Evolutionary conservation across 2,797 vertebrate species (phyloP).

Genomic region (Tragopan temminckii): DNA sequence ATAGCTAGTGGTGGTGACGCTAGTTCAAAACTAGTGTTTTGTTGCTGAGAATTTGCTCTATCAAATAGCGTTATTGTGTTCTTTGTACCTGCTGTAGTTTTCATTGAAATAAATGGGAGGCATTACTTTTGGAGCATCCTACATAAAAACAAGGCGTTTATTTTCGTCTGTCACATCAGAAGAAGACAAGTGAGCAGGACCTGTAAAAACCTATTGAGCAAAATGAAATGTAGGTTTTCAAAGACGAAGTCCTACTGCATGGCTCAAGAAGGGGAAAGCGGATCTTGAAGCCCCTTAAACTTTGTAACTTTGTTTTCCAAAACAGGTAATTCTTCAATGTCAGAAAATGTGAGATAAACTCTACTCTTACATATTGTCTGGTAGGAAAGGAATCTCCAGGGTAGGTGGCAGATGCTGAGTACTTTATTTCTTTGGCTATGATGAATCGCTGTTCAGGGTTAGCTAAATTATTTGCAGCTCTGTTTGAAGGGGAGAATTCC

Average conservation of each 20-base stretch:
- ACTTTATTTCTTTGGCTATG: constrained; percentile 38
- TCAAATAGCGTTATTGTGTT: too few species aligned
- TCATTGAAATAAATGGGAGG: too few species aligned
- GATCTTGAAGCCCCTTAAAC: neutral
- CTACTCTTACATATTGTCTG: constrained; percentile 8
- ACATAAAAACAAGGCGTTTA: neutral
- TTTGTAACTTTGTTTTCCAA: neutral
- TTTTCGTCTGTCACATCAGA: neutral
- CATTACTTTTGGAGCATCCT: too few species aligned
- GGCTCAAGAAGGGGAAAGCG: neutral
- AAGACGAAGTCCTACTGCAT: neutral
- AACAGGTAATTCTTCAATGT: neutral
- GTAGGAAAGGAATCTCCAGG: constrained; percentile 28
- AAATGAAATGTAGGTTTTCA: neutral
- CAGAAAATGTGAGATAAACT: constrained; percentile 16
- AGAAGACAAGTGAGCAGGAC: neutral
- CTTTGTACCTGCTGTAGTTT: too few species aligned
- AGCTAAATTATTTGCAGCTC: neutral
- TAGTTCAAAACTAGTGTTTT: too few species aligned
- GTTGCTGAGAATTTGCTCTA: too few species aligned
- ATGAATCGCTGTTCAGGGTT: neutral
- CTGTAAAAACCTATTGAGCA: neutral
- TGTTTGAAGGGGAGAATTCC: constrained; percentile 5
- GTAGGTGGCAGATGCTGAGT: neutral
- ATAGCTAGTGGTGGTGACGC: too few species aligned